Evolutionary conservation across 2,113 vertebrate genomes (phyloP).

Genomic region (Stigmatopora argus): DNA sequence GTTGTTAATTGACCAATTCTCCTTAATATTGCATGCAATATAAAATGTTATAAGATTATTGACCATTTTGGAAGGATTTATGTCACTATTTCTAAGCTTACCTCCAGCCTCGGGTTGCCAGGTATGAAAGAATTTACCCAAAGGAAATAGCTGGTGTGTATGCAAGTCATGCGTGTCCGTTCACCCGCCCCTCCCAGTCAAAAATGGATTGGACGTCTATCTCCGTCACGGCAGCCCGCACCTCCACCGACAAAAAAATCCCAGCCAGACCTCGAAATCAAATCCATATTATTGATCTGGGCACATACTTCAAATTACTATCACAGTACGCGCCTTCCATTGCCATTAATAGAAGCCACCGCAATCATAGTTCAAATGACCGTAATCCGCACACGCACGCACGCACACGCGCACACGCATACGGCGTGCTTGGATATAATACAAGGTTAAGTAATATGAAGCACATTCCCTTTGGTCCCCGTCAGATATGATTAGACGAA

Average conservation of each 20-base stretch:
- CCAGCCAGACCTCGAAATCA: slow-evolving; percentile 23
- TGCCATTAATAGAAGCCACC: slow-evolving; percentile 51
- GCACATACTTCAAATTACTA: slow-evolving; percentile 34
- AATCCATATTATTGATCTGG: slow-evolving; percentile 47
- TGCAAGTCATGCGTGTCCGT: too few relatives aligned
- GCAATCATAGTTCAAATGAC: slow-evolving; percentile 41
- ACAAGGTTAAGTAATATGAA: slow-evolving; percentile 18
- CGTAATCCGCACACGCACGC: slow-evolving; percentile 20
- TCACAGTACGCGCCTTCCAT: slow-evolving; percentile 34
- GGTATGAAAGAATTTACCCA: too few relatives aligned
- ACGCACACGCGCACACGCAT: not conserved
- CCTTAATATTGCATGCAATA: too few relatives aligned
- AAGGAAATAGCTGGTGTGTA: too few relatives aligned
- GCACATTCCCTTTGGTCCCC: slow-evolving; percentile 17
- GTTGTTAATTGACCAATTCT: too few relatives aligned
- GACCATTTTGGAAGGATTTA: too few relatives aligned
- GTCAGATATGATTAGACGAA: slow-evolving; percentile 35
- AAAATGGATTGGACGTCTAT: not conserved
- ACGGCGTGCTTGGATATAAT: slow-evolving; percentile 17
- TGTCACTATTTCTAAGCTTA: too few relatives aligned
- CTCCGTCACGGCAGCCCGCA: slow-evolving; percentile 6
- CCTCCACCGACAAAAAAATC: not conserved
- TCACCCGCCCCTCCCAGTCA: too few relatives aligned
- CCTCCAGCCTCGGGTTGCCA: too few relatives aligned
- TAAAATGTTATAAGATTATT: too few relatives aligned